Evolutionary conservation across 2,888 invertebrate genomes (phyloP).

Genomic region (Dichetophora obliterata): DNA sequence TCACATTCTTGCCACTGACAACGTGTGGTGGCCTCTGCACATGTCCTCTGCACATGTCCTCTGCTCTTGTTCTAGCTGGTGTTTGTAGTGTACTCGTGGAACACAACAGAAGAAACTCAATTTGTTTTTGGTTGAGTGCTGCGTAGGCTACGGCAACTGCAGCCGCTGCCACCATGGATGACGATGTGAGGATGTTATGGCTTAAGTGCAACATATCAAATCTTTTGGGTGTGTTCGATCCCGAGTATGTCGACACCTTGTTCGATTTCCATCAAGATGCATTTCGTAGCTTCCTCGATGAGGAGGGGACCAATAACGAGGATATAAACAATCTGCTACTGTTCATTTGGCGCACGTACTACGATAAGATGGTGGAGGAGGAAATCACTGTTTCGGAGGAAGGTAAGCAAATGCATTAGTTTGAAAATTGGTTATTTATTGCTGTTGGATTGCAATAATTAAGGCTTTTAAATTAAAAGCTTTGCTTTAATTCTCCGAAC

Average conservation of each 20-base stretch:
- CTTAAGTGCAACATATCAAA: slow-evolving; percentile 75
- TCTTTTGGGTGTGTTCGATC: slow-evolving; percentile 65
- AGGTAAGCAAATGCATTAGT: slow-evolving; percentile 71
- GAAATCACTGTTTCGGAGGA: slow-evolving; percentile 81
- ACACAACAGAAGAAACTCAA: slow-evolving; percentile 9
- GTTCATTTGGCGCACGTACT: slow-evolving; percentile 78
- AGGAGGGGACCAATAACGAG: slow-evolving; percentile 70
- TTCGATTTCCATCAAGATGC: slow-evolving; percentile 71
- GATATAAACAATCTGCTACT: slow-evolving; percentile 75
- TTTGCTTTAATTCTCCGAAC: too few species aligned
- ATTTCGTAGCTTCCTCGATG: slow-evolving; percentile 72
- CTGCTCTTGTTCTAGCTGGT: not conserved
- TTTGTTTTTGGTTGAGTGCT: slow-evolving; percentile 9
- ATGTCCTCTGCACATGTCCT: not conserved
- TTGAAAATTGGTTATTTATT: not conserved
- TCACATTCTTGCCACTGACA: too few species aligned
- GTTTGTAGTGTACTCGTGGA: not conserved
- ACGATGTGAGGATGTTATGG: slow-evolving; percentile 78
- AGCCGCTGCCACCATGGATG: slow-evolving; percentile 48
- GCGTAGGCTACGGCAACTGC: not conserved
- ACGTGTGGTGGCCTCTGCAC: too few species aligned
- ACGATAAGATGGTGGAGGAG: slow-evolving; percentile 80
- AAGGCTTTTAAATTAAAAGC: not conserved
- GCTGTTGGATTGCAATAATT: too few species aligned
- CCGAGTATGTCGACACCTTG: slow-evolving; percentile 60